phyloP scores from a whole-genome alignment of 2,888 invertebrate genomes.

The Oscheius sp. region DNA sequence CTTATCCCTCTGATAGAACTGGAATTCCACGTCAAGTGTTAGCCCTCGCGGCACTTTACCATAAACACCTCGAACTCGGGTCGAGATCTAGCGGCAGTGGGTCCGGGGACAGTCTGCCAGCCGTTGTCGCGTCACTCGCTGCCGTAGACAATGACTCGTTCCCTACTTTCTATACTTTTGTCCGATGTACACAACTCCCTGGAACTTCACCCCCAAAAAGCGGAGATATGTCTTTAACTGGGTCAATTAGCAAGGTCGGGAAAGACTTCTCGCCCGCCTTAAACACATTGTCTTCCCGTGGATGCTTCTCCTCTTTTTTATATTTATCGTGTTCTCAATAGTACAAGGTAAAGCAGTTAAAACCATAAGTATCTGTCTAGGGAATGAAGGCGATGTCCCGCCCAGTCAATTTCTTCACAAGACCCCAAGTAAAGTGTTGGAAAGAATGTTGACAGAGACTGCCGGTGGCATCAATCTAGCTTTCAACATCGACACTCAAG shows the following conservation, averaged over 20 bases:
- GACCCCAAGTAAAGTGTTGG: neutral
- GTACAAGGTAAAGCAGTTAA: neutral
- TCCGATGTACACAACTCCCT: neutral
- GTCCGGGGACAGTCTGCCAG: neutral
- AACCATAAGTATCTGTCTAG: neutral
- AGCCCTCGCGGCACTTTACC: neutral
- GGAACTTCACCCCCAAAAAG: constrained; percentile 10
- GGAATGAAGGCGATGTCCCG: neutral
- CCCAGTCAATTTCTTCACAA: constrained; percentile 28
- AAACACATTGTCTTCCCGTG: neutral
- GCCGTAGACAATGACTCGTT: neutral
- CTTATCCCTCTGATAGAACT: constrained; percentile 32
- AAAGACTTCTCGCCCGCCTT: neutral
- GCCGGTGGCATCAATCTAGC: neutral
- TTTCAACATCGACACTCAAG: constrained; percentile 21
- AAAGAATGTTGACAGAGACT: neutral
- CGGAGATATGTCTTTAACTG: constrained; percentile 16
- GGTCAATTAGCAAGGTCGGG: constrained; percentile 32
- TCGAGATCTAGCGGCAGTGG: too few species aligned
- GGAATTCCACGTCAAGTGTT: constrained; percentile 30
- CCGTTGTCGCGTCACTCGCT: too few species aligned
- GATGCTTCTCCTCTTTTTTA: neutral
- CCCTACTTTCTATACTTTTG: neutral
- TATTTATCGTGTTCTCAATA: neutral
- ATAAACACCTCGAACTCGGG: neutral